Evolutionary conservation across 2,797 vertebrate genomes (phyloP), one percentile per base, ranked within the genome.

Genomic region (Macropodus opercularis): DNA sequence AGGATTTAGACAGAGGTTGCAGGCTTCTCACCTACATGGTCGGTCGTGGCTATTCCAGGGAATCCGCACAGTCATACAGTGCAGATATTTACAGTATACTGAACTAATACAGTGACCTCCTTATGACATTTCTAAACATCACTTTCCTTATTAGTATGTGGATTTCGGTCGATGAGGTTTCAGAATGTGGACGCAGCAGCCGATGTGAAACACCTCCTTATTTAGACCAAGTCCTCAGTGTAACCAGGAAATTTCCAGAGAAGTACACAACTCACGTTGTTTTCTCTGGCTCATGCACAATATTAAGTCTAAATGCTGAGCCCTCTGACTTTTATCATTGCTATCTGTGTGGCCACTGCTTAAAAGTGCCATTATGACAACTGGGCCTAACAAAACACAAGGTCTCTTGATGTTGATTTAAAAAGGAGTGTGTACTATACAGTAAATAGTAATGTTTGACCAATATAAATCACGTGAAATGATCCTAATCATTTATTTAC

Each of bases 1-100:
- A 86, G 77, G 72, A 63, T 83, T 67, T 54, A 57, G 54, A 42
- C 11, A 39, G 43, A 19, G 19, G 51, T 73, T 79, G 51, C n/a
- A 63, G 67, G 40, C 47, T 5, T 60, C 70, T 69, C 74, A 86
- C 63, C 62, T 27, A 50, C 63, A 52, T 70, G 75, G 32, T 19
- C 34, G 4, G 80, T 79, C 81, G 75, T 69, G 72, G 38, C 72
- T 83, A 75, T 73, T 83, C 24, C 51, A 44, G 42, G 63, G n/a
- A 2, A 42, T 41, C 48, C 35, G 19, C 44, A 6, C 15, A 66
- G 55, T 69, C 69, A 72, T 23, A 56, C 44, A 17, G 17, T 31
- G 32, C 58, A 36, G 24, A 58, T 32, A 69, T 40, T 22, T 43
- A 4, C n/a, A n/a, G n/a, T n/a, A n/a, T 9, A 38, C 52, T 66